Base-by-base conservation (phyloP, 53 echinoderm and acorn worm species). In the Henricia sp. region DNA sequence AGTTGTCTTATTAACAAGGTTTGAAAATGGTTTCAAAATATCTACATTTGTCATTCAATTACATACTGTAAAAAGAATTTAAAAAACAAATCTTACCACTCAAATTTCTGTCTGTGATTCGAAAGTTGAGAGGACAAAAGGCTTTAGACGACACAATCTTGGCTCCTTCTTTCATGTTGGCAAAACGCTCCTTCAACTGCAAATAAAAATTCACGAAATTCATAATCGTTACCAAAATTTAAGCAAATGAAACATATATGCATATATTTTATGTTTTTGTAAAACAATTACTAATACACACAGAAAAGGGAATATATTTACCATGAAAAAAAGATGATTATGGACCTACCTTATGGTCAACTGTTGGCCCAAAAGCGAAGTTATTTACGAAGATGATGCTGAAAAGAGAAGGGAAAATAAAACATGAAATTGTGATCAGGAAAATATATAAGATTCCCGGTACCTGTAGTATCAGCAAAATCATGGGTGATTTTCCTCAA, bases 141-240 rank as follows among this genome's bases (percentile, higher is more conserved):
- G 99, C 93, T 75, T 99, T 99, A 14, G 99, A 99, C 16, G 99
- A 99, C 32, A 99, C 99, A 11, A 99, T 90, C 80, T 92, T 88
- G 42, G 99, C 99, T 30, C 99, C 99, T 73, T 99, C 94, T 69
- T 94, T 99, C 99, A 99, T 99, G 77, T 99, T 99, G 70, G 99
- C 99, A 91, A 99, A 99, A 30, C 94, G 90, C 65, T 94, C 93
- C 53, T 97, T 97, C 33, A 97, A 77, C 97, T 97, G 70, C 29
- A 80, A 35, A 40, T 25, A 46, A 83, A 83, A 26, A n/a, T n/a
- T n/a, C n/a, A n/a, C n/a, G n/a, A n/a, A n/a, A n/a, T n/a, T n/a
- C n/a, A n/a, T n/a, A n/a, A n/a, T n/a, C n/a, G n/a, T n/a, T n/a
- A n/a, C n/a, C n/a, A n/a, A n/a, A n/a, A n/a, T n/a, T n/a, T n/a